These are phyloP conservation scores for Oreochromis niloticus DNA, from an alignment of 2,113 vertebrate genomes.

Conservation along the genomic window DNA sequence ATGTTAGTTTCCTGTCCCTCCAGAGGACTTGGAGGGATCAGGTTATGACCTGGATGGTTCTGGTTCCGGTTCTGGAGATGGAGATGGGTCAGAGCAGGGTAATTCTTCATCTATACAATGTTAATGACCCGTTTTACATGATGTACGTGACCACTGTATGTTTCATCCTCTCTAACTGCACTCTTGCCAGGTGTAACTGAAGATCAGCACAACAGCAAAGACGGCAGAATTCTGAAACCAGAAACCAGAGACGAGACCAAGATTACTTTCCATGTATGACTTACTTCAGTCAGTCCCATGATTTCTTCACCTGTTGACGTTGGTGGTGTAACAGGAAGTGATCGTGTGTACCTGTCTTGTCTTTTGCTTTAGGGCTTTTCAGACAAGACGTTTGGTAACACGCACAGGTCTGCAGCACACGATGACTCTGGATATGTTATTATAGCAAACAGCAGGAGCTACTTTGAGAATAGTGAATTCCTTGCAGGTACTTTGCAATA, in stretches of 20 bases:
- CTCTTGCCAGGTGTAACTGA: not conserved
- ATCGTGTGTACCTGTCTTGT: not conserved
- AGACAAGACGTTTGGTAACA: not conserved
- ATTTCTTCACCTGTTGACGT: not conserved
- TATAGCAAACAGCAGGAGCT: constrained; percentile 45
- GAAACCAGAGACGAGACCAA: not conserved
- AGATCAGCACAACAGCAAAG: not conserved
- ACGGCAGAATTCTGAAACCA: too few species aligned
- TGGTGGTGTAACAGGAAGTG: not conserved
- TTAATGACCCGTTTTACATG: not conserved
- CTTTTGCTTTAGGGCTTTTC: constrained; percentile 24
- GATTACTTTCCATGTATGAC: not conserved
- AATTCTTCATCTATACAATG: not conserved
- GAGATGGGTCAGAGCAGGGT: constrained; percentile 14
- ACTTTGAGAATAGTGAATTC: constrained; percentile 78
- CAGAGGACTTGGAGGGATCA: constrained; percentile 77
- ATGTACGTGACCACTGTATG: not conserved
- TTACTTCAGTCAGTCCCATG: not conserved
- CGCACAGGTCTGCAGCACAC: not conserved
- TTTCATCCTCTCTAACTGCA: not conserved
- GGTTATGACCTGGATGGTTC: constrained; percentile 73
- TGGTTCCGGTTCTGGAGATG: constrained; percentile 69
- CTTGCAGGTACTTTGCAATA: constrained; percentile 68
- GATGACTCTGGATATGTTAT: not conserved
- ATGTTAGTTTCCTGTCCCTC: constrained; percentile 27